Evolutionary conservation across 2,113 vertebrate species (phyloP).

Genomic region (Prionailurus viverrinus): DNA sequence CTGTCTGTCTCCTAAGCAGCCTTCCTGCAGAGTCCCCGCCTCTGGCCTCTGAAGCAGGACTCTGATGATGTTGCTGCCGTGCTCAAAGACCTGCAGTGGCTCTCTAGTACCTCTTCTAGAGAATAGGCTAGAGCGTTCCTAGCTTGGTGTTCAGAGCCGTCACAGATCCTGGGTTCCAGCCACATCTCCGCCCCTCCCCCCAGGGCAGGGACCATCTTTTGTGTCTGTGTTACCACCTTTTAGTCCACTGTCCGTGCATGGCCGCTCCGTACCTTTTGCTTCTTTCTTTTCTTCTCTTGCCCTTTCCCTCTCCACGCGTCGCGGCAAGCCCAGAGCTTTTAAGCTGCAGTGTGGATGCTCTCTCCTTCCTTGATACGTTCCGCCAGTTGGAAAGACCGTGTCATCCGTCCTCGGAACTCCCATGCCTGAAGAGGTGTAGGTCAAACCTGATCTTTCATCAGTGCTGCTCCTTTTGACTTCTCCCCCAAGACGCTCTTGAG

Average conservation of each 20-base stretch:
- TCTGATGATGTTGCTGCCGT: neutral
- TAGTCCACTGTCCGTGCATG: neutral
- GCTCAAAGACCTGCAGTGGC: neutral
- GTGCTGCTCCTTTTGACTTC: neutral
- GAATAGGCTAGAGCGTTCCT: neutral
- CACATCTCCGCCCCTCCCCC: fast-evolving
- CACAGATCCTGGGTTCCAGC: neutral
- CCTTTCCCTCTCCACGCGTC: fast-evolving
- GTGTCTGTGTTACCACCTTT: neutral
- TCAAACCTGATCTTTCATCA: neutral
- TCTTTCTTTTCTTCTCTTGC: neutral
- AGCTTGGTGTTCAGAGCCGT: neutral
- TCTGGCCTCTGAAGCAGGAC: neutral
- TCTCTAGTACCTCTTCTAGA: neutral
- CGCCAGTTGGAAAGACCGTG: fast-evolving
- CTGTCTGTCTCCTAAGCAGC: neutral
- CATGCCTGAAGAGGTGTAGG: neutral
- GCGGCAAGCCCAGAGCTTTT: neutral
- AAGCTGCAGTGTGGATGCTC: neutral
- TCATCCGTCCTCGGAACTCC: neutral
- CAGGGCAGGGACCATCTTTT: neutral
- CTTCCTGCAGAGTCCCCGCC: neutral
- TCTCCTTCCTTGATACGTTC: neutral
- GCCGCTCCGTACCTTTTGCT: neutral
- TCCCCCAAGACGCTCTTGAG: neutral